A percentile compares a stretch with the other conserved stretches of the same genome.
phyloP scores from a whole-genome alignment of 2,113 vertebrate species.

The Dissostichus mawsoni region DNA sequence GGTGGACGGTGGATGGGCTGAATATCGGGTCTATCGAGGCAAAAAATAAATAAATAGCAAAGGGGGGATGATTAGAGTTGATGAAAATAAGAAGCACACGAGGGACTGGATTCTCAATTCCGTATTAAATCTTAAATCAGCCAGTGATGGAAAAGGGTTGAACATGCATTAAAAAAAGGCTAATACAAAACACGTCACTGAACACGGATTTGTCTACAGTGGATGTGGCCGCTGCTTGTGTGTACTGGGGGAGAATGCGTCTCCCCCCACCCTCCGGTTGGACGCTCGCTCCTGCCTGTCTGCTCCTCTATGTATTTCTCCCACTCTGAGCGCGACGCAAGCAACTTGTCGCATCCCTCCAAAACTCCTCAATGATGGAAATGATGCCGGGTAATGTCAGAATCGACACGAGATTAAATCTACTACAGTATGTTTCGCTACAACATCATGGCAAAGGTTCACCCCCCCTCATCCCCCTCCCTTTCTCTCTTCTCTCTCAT shows the following conservation, averaged over 20 bases:
- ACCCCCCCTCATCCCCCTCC: neutral
- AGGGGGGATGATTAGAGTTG: conserved; percentile 27
- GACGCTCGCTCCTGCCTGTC: conserved; percentile 44
- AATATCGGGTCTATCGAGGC: conserved; percentile 64
- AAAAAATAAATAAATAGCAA: conserved; percentile 45
- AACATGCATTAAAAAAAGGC: conserved; percentile 59
- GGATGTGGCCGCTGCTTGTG: conserved; percentile 77
- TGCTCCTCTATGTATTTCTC: conserved; percentile 62
- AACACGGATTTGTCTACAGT: conserved; percentile 78
- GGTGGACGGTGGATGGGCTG: conserved; percentile 52
- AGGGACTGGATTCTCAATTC: conserved; percentile 18
- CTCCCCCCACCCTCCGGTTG: conserved; percentile 64
- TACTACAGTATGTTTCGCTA: conserved; percentile 28
- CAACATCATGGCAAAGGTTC: conserved; percentile 35
- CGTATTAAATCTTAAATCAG: conserved; percentile 46
- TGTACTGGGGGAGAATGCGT: conserved; percentile 77
- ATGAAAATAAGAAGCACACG: conserved; percentile 21
- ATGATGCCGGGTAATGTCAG: conserved; percentile 43
- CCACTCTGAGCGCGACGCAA: conserved; percentile 66
- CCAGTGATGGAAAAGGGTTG: conserved; percentile 56
- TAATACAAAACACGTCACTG: conserved; percentile 81
- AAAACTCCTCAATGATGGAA: conserved; percentile 61
- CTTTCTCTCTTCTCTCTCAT: conserved; percentile 12
- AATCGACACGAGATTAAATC: conserved; percentile 25
- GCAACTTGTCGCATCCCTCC: conserved; percentile 82